Conservation (phyloP, 2,888 invertebrate species). For the Congeria kusceri region DNA sequence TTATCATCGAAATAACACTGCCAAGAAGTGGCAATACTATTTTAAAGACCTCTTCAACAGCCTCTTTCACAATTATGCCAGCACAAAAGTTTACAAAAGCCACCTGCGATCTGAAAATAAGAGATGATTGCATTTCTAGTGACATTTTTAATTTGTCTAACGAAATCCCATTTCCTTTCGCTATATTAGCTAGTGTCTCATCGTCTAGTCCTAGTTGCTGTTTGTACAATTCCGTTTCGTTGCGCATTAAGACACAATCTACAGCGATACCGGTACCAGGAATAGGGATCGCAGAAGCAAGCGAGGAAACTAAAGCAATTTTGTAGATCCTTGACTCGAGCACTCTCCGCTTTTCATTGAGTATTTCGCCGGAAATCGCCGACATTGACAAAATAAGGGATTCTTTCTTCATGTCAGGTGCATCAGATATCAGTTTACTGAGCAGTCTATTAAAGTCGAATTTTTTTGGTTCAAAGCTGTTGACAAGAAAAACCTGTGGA, state of each 20-base stretch:
- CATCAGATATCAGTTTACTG: neutral
- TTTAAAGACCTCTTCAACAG: neutral
- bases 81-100: neutral
- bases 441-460: conserved; percentile 1
- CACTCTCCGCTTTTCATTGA: neutral
- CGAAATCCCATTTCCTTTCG: neutral
- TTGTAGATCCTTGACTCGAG: neutral
- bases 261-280: neutral
- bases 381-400: neutral
- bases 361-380: neutral
- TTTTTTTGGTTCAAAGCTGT: neutral
- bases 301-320: neutral
- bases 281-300: neutral
- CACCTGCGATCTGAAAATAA: neutral
- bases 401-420: neutral
- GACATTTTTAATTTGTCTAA: neutral
- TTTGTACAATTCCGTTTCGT: neutral
- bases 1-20: neutral
- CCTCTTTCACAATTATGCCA: neutral
- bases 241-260: neutral
- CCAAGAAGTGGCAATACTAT: neutral
- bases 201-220: neutral
- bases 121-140: neutral
- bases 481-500: neutral
- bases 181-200: neutral